Base-by-base conservation (phyloP, 2,113 vertebrate species). In the Centropus bengalensis region DNA sequence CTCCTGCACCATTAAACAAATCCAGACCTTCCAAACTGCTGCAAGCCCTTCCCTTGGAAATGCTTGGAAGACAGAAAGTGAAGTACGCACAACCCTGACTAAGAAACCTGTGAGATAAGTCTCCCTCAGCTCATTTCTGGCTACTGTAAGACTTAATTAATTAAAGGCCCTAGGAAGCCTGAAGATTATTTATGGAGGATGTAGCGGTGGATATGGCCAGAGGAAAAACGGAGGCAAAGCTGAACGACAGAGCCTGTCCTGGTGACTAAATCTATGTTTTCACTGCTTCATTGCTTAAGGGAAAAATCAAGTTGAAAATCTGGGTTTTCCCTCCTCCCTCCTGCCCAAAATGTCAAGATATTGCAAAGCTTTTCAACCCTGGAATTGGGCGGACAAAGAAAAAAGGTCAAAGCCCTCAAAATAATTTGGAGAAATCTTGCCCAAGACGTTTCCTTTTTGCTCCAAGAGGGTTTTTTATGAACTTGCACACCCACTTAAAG, bases 131-230 rank as follows among this genome's bases (percentile, higher is more conserved):
- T 89, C 52, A 0, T 67, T 86, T 86, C 86, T 83, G 36, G 66
- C 73, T 63, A 12, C 80, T 92, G 86, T 54, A 87, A 91, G 87
- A 52, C 89, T 91, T 91, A 89, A 96, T 96, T 96, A 94, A 91
- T 75, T 92, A 92, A 94, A 92, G 58, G 81, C 91, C 76, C 33
- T 66, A 78, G 91, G 74, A 96, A 91, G 81, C 58, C 60, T 70
- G 69, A 63, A 70, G 74, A 71, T 95, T 92, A 92, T 89, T 92
- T 89, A 92, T 91, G 58, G 91, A 78, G 77, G 83, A 51, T 0
- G 1, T 55, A 91, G 77, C 6, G 18, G 86, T 68, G 33, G 86
- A 75, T 63, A 49, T 4, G 21, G 67, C 91, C 94, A 40, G 42
- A 92, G 76, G 82, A 76, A 60, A 74, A 68, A 67, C 85, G 76